Evolutionary conservation across 1,140 invertebrate genomes (phyloP).

Genomic region (Drosophila baimaii): DNA sequence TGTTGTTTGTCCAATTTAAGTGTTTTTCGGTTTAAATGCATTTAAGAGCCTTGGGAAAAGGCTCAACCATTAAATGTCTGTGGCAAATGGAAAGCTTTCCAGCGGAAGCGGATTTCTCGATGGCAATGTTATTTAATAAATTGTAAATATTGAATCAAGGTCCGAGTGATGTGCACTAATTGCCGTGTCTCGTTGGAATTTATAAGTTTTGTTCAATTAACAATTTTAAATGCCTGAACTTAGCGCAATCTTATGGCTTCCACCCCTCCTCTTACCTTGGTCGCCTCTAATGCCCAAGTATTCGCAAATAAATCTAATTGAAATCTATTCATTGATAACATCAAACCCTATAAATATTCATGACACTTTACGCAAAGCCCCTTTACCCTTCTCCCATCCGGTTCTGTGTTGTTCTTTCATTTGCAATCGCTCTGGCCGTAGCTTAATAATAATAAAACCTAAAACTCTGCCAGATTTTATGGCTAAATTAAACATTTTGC

Average conservation of each 20-base stretch:
- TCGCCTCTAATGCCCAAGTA: conserved; percentile 15
- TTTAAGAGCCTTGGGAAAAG: conserved; percentile 38
- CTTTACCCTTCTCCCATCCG: neutral
- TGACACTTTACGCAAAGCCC: conserved; percentile 11
- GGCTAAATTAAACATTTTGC: conserved; percentile 53
- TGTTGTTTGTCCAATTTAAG: conserved; percentile 58
- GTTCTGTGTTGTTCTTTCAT: conserved; percentile 51
- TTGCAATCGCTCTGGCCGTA: conserved; percentile 29
- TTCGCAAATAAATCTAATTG: conserved; percentile 50
- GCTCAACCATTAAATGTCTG: conserved; percentile 34
- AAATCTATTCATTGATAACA: conserved; percentile 54
- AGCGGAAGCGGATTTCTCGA: conserved; percentile 1
- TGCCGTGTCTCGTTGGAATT: too few relatives aligned
- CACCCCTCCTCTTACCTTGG: neutral
- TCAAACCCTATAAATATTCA: conserved; percentile 42
- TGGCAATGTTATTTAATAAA: conserved; percentile 30
- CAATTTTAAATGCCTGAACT: neutral
- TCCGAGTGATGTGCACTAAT: neutral
- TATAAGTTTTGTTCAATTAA: too few relatives aligned
- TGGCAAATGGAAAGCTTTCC: conserved; percentile 22
- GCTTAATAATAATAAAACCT: conserved; percentile 52
- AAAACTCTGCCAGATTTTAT: conserved; percentile 22
- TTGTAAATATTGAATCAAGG: conserved; percentile 30
- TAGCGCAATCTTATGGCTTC: neutral
- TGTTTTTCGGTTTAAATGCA: conserved; percentile 56